These are phyloP conservation scores for Strongylocentrotus purpuratus DNA, from an alignment of 35 echinoderm and acorn worm genomes.

Conservation along the genomic window DNA sequence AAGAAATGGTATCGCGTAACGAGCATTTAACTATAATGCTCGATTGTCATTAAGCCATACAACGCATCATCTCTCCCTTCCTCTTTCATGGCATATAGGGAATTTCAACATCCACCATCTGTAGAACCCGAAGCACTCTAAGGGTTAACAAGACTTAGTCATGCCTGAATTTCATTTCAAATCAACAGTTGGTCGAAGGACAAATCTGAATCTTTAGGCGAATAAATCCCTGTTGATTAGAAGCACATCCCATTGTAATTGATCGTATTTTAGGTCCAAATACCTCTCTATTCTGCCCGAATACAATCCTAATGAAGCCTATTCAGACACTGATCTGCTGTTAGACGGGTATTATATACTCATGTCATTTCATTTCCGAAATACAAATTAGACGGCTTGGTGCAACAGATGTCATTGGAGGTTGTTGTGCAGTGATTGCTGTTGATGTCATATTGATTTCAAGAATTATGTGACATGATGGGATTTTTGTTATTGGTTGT, in stretches of 20 bases:
- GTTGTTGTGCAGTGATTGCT: not conserved
- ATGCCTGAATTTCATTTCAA: not conserved
- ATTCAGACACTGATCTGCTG: not conserved
- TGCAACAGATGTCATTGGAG: not conserved
- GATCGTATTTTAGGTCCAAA: not conserved
- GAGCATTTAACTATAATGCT: not conserved
- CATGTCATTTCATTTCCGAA: not conserved
- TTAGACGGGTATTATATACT: not conserved
- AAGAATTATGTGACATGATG: too few relatives aligned
- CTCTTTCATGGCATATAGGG: not conserved
- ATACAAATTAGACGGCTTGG: not conserved
- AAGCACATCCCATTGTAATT: not conserved
- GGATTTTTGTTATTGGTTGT: too few relatives aligned
- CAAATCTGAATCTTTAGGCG: not conserved
- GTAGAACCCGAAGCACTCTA: not conserved
- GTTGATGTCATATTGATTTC: too few relatives aligned
- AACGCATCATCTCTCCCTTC: not conserved
- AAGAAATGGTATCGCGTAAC: not conserved
- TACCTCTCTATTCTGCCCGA: not conserved
- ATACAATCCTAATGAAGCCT: not conserved
- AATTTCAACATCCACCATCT: not conserved
- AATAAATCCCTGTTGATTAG: not conserved
- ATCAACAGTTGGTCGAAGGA: not conserved
- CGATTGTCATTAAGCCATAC: not conserved
- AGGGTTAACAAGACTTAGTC: not conserved